Evolutionary conservation across 2,888 invertebrate species (phyloP).

Genomic region (Hypselothyrea guttata): DNA sequence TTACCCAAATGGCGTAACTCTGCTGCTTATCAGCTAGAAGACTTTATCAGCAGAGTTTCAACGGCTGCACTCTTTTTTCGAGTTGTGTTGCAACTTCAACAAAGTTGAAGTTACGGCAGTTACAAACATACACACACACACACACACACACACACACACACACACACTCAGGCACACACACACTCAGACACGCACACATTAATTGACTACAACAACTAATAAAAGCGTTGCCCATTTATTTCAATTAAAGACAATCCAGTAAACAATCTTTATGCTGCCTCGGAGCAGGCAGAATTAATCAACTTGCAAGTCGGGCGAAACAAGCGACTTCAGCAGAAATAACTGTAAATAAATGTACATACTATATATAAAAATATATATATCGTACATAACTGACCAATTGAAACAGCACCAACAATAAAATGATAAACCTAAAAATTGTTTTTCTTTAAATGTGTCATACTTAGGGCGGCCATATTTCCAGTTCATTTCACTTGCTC

Average conservation of each 20-base stretch:
- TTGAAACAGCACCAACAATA: slow-evolving; percentile 19
- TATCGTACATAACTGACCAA: slow-evolving; percentile 37
- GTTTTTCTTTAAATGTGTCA: too few species aligned
- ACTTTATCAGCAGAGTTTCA: too few species aligned
- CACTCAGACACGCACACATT: slow-evolving; percentile 29
- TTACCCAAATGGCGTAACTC: neutral
- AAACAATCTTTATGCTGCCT: slow-evolving; percentile 30
- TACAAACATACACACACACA: slow-evolving; percentile 12
- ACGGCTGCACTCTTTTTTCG: neutral
- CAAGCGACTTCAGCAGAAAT: slow-evolving; percentile 25
- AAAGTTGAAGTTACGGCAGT: slow-evolving; percentile 12
- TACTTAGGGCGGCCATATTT: too few species aligned
- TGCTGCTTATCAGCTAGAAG: slow-evolving; percentile 42
- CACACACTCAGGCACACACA: slow-evolving; percentile 12
- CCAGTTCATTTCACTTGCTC: too few species aligned
- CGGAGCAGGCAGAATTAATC: slow-evolving; percentile 31
- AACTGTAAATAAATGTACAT: neutral
- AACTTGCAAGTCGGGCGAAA: slow-evolving; percentile 16
- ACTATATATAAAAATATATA: too few species aligned
- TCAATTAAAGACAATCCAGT: slow-evolving; percentile 81
- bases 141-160: slow-evolving; percentile 25
- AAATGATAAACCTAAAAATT: neutral
- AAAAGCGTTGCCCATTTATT: slow-evolving; percentile 74
- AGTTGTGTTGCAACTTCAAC: slow-evolving; percentile 10
- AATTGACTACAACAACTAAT: slow-evolving; percentile 52